Base-by-base conservation (phyloP, 2,113 vertebrate species). In the Xenotilapia flavipinnis region DNA sequence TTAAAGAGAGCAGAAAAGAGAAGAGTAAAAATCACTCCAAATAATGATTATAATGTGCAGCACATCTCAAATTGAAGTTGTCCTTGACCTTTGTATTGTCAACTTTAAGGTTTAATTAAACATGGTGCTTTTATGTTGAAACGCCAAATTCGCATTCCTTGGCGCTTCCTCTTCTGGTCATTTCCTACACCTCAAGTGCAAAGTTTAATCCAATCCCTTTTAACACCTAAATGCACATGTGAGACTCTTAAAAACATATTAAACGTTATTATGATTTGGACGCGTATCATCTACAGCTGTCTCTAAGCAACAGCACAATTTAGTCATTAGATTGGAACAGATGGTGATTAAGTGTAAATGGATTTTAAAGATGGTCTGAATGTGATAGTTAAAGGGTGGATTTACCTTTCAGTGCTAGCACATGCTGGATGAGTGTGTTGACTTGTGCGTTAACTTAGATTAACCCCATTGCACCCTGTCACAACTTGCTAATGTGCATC, bases 341-440 rank as follows among this genome's bases (percentile, higher is more conserved):
- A 55, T 28, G 47, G 4, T 42, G 38, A 68, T 53, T 4, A 26
- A 55, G 42, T 62, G 10, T 53, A 45, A 49, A n/a, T 36, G 47
- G 19, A 40, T 79, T 73, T 49, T 56, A 4, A 79, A 23, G 21
- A 14, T 60, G 33, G 40, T 58, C 11, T 28, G 75, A 87, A 45
- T 73, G n/a, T 81, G 42, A 84, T 17, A 17, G n/a, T 40, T 68
- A 28, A 85, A 51, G 75, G 77, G 86, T 88, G 86, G 87, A 91
- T 88, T 89, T 82, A 60, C 82, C 70, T 88, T 79, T 49, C 6
- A 65, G 49, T 62, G 9, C 23, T 31, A 31, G 5, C 7, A 38
- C 9, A 13, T 33, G 38, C 73, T 23, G 49, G 49, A 84, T 26
- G n/a, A 68, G 12, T 55, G 21, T 36, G 3, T 14, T 55, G 2